Conservation (phyloP, 2,888 invertebrate species). For the Andrena bucephala region DNA sequence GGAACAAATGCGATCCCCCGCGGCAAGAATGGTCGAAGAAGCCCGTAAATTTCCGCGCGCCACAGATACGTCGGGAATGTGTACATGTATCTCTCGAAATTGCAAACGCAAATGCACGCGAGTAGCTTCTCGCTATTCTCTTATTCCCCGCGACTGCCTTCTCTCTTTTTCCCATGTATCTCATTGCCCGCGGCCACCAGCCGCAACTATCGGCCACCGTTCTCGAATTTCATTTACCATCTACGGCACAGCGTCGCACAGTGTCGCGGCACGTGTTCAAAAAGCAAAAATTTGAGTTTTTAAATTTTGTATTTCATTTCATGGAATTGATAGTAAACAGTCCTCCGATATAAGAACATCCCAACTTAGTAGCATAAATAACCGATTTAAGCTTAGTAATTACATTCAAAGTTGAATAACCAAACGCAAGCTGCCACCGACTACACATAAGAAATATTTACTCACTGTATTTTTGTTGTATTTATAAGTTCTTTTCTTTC, state of each 20-base stretch:
- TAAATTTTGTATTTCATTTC: too few relatives aligned
- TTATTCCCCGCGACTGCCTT: not conserved
- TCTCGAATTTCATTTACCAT: constrained; percentile 61
- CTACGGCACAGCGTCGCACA: constrained; percentile 11
- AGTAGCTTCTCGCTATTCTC: not conserved
- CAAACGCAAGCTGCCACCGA: too few relatives aligned
- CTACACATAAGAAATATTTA: too few relatives aligned
- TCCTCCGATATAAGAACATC: too few relatives aligned
- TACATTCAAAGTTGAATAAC: too few relatives aligned
- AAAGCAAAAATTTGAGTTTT: too few relatives aligned
- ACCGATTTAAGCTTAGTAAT: too few relatives aligned
- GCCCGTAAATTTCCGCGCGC: constrained; percentile 61
- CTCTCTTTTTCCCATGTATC: not conserved
- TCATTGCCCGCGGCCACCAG: not conserved
- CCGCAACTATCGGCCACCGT: constrained; percentile 45
- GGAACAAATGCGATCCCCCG: constrained; percentile 64
- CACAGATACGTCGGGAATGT: constrained; percentile 35
- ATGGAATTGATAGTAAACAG: too few relatives aligned
- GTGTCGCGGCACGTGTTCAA: too few relatives aligned
- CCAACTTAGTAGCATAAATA: too few relatives aligned
- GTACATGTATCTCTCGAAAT: constrained; percentile 36
- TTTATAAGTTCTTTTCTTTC: too few relatives aligned
- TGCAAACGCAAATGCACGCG: constrained; percentile 26
- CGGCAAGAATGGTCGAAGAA: constrained; percentile 57
- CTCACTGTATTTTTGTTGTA: too few relatives aligned